These are phyloP conservation scores for Aspidoscelis tigris DNA, from an alignment of 2,113 vertebrate species.

Conservation along the genomic window DNA sequence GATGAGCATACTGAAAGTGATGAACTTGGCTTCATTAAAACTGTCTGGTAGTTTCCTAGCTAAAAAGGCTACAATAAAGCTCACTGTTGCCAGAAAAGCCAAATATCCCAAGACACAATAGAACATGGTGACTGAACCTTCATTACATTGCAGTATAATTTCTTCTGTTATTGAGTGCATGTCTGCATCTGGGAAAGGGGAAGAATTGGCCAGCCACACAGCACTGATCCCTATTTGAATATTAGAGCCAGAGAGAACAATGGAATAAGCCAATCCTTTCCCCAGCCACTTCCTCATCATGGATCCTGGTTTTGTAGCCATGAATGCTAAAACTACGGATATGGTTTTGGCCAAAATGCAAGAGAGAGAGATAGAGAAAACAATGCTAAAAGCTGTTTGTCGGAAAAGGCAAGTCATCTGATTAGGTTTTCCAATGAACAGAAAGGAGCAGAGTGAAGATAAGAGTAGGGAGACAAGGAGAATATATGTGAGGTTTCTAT, in stretches of 20 bases:
- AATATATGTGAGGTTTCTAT: neutral
- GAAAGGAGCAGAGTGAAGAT: neutral
- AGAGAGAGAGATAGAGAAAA: neutral
- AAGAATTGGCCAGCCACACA: neutral
- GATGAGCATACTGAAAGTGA: neutral
- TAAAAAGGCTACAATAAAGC: neutral
- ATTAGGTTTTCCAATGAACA: neutral
- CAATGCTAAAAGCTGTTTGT: neutral
- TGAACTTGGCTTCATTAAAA: neutral
- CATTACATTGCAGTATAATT: neutral
- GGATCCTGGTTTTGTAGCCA: neutral
- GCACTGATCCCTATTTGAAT: neutral
- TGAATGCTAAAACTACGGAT: neutral
- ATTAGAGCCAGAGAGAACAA: neutral
- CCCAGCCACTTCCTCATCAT: neutral
- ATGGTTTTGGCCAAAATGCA: neutral
- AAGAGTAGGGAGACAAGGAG: neutral
- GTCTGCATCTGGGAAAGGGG: neutral
- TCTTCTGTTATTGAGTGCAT: neutral
- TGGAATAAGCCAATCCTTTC: neutral
- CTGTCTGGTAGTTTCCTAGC: neutral
- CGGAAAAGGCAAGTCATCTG: neutral
- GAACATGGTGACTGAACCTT: neutral
- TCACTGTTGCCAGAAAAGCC: neutral
- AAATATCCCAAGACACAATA: neutral